Base-by-base conservation (phyloP, 2,113 vertebrate species). In the Saguinus imperator region DNA sequence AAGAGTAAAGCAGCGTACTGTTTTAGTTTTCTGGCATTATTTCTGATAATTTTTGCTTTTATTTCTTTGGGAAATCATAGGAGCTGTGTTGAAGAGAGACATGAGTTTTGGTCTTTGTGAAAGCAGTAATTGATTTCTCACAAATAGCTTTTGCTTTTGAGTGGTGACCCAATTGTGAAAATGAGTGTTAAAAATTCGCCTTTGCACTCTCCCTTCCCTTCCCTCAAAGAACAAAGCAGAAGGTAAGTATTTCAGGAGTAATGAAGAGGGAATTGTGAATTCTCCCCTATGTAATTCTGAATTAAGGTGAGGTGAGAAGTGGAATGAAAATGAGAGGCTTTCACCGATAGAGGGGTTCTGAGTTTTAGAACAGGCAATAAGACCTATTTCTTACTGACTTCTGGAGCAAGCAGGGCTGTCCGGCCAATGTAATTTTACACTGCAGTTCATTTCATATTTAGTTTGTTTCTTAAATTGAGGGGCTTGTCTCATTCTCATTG, bases 381-480 rank as follows among this genome's bases (percentile, higher is more conserved):
- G 9, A 35, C 57, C 32, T 35, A 3, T 70, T 45, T 80, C 48
- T 70, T 18, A 7, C 0, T 2, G 70, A 64, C 7, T 35, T 35
- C 20, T 45, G 20, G 5, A 27, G 40, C 20, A 6, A 37, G 23
- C 70, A 14, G 3, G 9, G 35, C 25, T 23, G 5, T 50, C 43
- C 25, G 1, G 11, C 40, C 32, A 4, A 5, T 84, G 0, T 0
- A 11, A 25, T 55, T 68, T 55, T 50, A 40, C 9, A 4, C 7
- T 4, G 10, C n/a, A 12, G 11, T 48, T 90, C 37, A n/a, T 35
- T 73, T 57, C 40, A 50, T 35, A n/a, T 18, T 89, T 45, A 73
- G 64, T 95, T 68, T 40, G 14, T n/a, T 73, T 89, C 87, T 93
- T 73, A 92, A 83, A 17, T n/a, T 61, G 10, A 57, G 43, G 40